Percentiles rank a stretch among this genome's conserved stretches.
These are phyloP conservation scores for Microhierax caerulescens DNA, from an alignment of 2,797 vertebrate genomes.

Conservation along the genomic window DNA sequence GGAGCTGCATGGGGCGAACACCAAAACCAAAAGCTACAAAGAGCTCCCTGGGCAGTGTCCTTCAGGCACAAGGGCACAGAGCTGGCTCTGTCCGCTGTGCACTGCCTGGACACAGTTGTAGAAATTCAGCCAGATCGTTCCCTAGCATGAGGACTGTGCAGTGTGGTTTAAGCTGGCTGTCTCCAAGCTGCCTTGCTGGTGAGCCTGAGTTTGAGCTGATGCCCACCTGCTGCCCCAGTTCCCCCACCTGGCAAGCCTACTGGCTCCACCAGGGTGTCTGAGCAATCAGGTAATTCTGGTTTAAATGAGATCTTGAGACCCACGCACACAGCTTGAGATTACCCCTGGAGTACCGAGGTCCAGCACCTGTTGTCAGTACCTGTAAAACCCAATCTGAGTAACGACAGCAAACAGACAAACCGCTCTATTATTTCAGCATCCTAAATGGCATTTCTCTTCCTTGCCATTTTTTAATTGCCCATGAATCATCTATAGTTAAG, in stretches of 20 bases:
- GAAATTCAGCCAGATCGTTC: neutral
- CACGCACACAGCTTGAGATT: neutral
- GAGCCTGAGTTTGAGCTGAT: neutral
- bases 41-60: neutral
- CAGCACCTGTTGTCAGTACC: neutral
- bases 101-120: neutral
- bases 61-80: neutral
- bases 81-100: neutral
- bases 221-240: neutral
- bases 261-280: neutral
- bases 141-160: neutral
- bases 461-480: neutral
- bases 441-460: neutral
- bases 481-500: conserved; percentile 14
- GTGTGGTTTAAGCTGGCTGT: neutral
- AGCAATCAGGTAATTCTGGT: neutral
- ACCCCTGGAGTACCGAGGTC: neutral
- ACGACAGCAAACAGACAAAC: neutral
- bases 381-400: neutral
- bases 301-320: neutral
- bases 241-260: neutral
- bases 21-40: neutral
- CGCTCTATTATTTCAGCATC: neutral
- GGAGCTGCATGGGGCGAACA: neutral
- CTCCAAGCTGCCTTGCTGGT: neutral